Evolutionary conservation across 2,113 vertebrate species (phyloP).

Genomic region (Seriola aureovittata): DNA sequence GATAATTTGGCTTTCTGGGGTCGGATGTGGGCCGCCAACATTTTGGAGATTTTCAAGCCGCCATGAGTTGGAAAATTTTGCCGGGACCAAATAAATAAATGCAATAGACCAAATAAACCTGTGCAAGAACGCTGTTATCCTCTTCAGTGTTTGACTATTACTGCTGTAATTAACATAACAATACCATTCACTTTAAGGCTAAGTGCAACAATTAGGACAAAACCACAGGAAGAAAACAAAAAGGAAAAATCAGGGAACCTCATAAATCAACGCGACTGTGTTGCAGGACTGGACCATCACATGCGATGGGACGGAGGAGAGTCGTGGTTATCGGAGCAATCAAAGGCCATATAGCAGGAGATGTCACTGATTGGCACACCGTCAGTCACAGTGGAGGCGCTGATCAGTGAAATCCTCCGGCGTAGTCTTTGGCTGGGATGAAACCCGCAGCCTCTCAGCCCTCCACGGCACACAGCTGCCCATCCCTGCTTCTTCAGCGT

Average conservation of each 20-base stretch:
- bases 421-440: neutral
- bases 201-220: neutral
- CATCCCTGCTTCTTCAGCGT: constrained; percentile 17
- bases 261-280: neutral
- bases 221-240: neutral
- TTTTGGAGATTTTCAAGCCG: too few relatives aligned
- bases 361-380: constrained; percentile 38
- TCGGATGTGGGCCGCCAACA: too few relatives aligned
- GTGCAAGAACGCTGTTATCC: neutral
- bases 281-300: neutral
- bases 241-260: neutral
- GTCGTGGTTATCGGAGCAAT: constrained; percentile 24
- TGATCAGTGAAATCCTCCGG: constrained; percentile 34
- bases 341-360: neutral
- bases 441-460: constrained; percentile 28
- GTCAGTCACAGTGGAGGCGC: constrained; percentile 19
- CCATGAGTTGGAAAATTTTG: too few relatives aligned
- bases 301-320: neutral
- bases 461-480: constrained; percentile 12
- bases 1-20: too few relatives aligned
- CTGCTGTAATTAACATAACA: too few relatives aligned
- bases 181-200: neutral
- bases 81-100: too few relatives aligned
- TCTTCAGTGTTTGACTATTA: neutral
- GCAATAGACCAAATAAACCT: too few relatives aligned